A percentile compares a stretch with the other conserved stretches of the same genome.
phyloP scores from a whole-genome alignment of 2,797 vertebrate genomes.

The Aplochiton taeniatus region DNA sequence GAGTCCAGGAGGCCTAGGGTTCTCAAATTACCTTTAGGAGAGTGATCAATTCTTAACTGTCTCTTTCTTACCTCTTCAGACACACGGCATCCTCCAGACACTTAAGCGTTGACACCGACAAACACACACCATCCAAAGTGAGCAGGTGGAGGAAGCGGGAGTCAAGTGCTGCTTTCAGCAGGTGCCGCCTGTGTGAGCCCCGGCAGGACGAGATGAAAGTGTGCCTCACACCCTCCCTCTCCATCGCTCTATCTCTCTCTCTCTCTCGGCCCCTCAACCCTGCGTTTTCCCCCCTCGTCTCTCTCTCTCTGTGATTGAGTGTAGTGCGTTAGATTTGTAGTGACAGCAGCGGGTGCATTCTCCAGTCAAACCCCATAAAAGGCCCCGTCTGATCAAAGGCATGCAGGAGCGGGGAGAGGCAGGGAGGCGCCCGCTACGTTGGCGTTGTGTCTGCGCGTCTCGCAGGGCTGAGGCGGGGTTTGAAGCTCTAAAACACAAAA shows the following conservation, averaged over 20 bases:
- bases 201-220: slow-evolving; percentile 72
- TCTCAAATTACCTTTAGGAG: too few species aligned
- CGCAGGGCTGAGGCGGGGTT: slow-evolving; percentile 66
- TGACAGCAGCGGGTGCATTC: slow-evolving; percentile 79
- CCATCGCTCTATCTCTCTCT: slow-evolving; percentile 18
- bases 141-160: slow-evolving; percentile 55
- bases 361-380: slow-evolving; percentile 81
- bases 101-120: not conserved
- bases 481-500: slow-evolving; percentile 61
- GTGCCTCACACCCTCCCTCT: slow-evolving; percentile 35
- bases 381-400: slow-evolving; percentile 78
- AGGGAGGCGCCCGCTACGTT: slow-evolving; percentile 60
- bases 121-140: slow-evolving; percentile 9
- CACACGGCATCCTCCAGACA: not conserved
- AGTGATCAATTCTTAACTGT: not conserved
- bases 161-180: slow-evolving; percentile 71
- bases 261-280: not conserved
- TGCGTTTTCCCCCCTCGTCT: slow-evolving; percentile 28
- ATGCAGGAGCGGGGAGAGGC: slow-evolving; percentile 64
- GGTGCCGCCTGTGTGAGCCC: slow-evolving; percentile 68
- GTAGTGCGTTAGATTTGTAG: slow-evolving; percentile 77
- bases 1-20: too few species aligned
- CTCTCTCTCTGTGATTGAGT: slow-evolving; percentile 44
- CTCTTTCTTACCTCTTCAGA: not conserved
- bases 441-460: slow-evolving; percentile 71